Evolutionary conservation across 2,888 invertebrate species (phyloP).

Genomic region (Dyspetes luteomarginatus): DNA sequence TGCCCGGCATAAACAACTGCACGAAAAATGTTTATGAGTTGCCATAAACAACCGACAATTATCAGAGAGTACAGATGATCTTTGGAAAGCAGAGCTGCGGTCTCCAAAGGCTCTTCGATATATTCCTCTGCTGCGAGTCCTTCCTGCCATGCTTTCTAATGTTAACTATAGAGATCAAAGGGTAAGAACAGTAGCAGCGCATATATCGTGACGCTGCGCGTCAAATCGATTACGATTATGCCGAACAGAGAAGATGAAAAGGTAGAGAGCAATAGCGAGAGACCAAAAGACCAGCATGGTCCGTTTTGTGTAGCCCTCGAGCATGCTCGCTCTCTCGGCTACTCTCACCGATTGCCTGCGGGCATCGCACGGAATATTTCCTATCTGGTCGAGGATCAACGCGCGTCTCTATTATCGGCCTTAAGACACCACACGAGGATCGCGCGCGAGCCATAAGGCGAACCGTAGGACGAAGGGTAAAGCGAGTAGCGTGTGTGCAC

Average conservation of each 20-base stretch:
- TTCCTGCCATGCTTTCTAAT: not conserved
- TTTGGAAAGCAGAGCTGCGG: too few relatives aligned
- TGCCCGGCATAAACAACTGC: too few relatives aligned
- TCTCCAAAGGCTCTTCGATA: too few relatives aligned
- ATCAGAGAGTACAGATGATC: too few relatives aligned
- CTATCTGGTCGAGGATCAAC: conserved; percentile 61
- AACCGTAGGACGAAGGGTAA: not conserved
- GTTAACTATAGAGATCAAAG: not conserved
- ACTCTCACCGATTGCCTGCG: conserved; percentile 36
- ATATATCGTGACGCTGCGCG: conserved; percentile 35
- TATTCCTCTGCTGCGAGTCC: too few relatives aligned
- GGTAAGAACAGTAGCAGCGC: conserved; percentile 1
- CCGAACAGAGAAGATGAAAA: conserved; percentile 21
- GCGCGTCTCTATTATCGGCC: conserved; percentile 69
- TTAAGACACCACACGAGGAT: conserved; percentile 56
- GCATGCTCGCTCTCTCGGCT: not conserved
- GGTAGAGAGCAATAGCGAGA: too few relatives aligned
- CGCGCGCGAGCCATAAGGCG: conserved; percentile 1
- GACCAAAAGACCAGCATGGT: conserved; percentile 21
- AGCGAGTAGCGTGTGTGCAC: not conserved
- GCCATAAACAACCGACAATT: too few relatives aligned
- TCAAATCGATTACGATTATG: conserved; percentile 56
- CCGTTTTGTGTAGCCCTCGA: conserved; percentile 1
- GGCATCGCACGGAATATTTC: conserved; percentile 47
- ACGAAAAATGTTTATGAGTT: too few relatives aligned